Evolutionary conservation across 2,113 vertebrate genomes (phyloP), one percentile per base, ranked within the genome.

Genomic region (Kryptolebias marmoratus): DNA sequence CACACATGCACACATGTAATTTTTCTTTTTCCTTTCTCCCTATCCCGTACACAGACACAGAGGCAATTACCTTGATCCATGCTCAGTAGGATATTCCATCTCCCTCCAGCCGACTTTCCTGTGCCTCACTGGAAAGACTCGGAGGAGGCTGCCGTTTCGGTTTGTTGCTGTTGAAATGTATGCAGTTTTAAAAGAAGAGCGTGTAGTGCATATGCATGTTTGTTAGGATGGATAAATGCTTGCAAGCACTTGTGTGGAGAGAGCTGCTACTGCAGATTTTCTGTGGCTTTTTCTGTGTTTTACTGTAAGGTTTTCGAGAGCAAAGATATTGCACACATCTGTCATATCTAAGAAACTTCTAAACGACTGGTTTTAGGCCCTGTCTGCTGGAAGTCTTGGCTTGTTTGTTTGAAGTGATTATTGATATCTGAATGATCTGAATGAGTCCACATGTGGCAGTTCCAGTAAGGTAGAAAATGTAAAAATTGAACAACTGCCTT

Each of bases 51-150:
- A 82, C 81, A 88, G 84, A 87, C 82, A 90, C 73, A 73, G 70
- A 86, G 87, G 87, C 89, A 89, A 91, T 92, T 87, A 92, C 89
- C 64, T 86, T 73, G 59, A 89, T 81, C 88, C 88, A 83, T 82
- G 80, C 88, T 77, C 61, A 48, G 74, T 63, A 74, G 86, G 77
- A 81, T 87, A 88, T 85, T 87, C 84, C 75, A 77, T 84, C 82
- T 89, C 81, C 84, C 79, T 84, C 67, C 73, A 77, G 72, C 71
- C 27, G 72, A 73, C 83, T 88, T 85, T 75, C 72, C 72, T 14
- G 70, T 83, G 84, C 86, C 83, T 87, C 71, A 77, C 73, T 77
- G 82, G 71, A 83, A 88, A 87, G 82, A 85, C 83, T 77, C 61
- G 36, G 73, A 79, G 73, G 76, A 73, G 36, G 76, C 66, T 36